Percentiles rank a stretch among this genome's conserved stretches.
Conservation (phyloP, 2,888 invertebrate genomes). For the Biston stratarius region DNA sequence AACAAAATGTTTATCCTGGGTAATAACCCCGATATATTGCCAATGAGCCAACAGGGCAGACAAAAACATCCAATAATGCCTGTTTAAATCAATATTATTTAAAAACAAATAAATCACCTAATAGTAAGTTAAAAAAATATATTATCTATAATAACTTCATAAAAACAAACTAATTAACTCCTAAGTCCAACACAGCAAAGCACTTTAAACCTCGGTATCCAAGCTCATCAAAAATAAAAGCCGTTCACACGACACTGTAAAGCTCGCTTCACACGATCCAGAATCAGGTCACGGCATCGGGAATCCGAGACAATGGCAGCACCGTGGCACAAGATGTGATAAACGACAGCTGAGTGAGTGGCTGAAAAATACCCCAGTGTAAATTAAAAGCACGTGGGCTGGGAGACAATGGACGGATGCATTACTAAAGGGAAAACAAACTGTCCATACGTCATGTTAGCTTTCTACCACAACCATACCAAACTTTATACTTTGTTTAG, state of each 20-base stretch:
- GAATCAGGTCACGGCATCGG: constrained; percentile 29
- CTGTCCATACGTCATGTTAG: too few relatives aligned
- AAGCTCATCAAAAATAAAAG: constrained; percentile 17
- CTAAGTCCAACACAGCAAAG: not conserved
- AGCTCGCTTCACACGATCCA: constrained; percentile 11
- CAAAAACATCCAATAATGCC: too few relatives aligned
- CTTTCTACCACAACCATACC: too few relatives aligned
- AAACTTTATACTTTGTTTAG: too few relatives aligned
- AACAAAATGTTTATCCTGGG: too few relatives aligned
- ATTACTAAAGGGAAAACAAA: constrained; percentile 6
- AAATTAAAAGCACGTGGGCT: constrained; percentile 56
- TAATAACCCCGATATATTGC: too few relatives aligned
- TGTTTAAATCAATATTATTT: too few relatives aligned
- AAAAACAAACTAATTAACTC: constrained; percentile 3
- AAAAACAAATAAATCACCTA: too few relatives aligned
- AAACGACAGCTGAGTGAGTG: constrained; percentile 74
- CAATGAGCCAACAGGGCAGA: too few relatives aligned
- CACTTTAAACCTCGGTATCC: constrained; percentile 10
- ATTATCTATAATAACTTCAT: not conserved
- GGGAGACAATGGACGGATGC: not conserved
- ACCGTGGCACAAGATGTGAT: constrained; percentile 61
- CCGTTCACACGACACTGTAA: constrained; percentile 17
- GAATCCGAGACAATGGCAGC: constrained; percentile 67
- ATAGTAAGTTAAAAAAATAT: too few relatives aligned
- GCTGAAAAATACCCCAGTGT: constrained; percentile 67